Evolutionary conservation across 1,140 invertebrate genomes (phyloP).

Genomic region (Drosophila arawakana): DNA sequence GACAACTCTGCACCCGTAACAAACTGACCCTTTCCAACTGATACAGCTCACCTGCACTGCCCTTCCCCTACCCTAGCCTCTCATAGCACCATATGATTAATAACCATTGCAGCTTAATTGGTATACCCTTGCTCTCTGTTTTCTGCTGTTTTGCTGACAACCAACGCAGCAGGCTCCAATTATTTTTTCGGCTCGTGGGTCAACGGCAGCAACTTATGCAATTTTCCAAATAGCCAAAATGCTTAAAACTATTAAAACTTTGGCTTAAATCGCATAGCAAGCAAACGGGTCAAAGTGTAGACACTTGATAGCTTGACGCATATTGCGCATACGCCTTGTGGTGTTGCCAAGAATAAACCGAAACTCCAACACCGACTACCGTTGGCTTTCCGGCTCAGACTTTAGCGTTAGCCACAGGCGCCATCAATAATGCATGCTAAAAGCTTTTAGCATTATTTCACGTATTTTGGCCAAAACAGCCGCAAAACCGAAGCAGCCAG

Average conservation of each 20-base stretch:
- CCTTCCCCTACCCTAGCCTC: neutral
- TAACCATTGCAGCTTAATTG: conserved; percentile 76
- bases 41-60: neutral
- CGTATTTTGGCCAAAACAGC: conserved; percentile 54
- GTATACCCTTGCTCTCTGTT: conserved; percentile 29
- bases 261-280: conserved; percentile 10
- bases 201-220: conserved; percentile 34
- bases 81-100: conserved; percentile 73
- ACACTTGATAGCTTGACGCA: conserved; percentile 14
- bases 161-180: conserved; percentile 70
- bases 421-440: conserved; percentile 84
- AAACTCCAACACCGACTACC: neutral
- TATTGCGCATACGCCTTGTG: conserved; percentile 55
- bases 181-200: conserved; percentile 47
- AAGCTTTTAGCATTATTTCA: conserved; percentile 84
- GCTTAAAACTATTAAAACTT: conserved; percentile 10
- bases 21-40: conserved; percentile 24
- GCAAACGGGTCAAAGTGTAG: conserved; percentile 36
- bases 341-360: neutral
- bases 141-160: conserved; percentile 36
- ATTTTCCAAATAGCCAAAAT: conserved; percentile 36
- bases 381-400: neutral
- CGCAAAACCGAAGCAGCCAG: conserved; percentile 14
- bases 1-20: conserved; percentile 29
- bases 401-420: conserved; percentile 52